These are phyloP conservation scores for Hippasteria phrygiana DNA, from an alignment of 53 echinoderm and acorn worm species.

Conservation along the genomic window DNA sequence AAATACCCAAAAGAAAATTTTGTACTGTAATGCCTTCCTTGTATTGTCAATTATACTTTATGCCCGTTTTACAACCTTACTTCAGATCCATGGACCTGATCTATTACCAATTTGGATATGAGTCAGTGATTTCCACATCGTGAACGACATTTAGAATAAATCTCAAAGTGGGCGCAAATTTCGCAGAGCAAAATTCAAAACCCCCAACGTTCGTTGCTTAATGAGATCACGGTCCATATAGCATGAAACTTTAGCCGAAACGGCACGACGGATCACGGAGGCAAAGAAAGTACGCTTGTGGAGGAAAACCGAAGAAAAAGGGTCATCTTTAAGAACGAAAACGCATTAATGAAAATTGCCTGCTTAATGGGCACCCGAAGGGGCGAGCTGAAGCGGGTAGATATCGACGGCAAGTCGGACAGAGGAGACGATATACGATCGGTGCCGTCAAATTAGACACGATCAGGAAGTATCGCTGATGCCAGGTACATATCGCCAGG, in stretches of 20 bases:
- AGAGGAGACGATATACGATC: conserved; percentile 52
- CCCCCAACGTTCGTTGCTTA: neutral
- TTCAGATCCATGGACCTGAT: neutral
- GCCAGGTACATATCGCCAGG: conserved; percentile 20
- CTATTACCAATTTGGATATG: neutral
- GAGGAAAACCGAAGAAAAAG: neutral
- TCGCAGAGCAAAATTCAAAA: neutral
- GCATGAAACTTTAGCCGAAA: conserved; percentile 26
- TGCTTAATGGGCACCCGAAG: neutral
- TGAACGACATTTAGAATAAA: neutral
- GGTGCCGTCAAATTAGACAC: conserved; percentile 53
- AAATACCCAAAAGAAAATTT: too few species aligned
- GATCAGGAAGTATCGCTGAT: conserved; percentile 62
- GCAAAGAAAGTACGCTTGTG: neutral
- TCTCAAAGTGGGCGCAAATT: neutral
- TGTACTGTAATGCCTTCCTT: too few species aligned
- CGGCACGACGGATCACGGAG: conserved; percentile 4
- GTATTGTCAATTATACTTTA: too few species aligned
- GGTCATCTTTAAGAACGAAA: neutral
- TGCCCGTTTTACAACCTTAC: neutral
- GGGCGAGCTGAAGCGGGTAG: neutral
- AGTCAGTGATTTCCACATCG: neutral
- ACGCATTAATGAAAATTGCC: conserved; percentile 16
- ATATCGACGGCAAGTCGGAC: conserved; percentile 46
- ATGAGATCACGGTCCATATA: neutral